Evolutionary conservation across 1,140 invertebrate species (phyloP).

Genomic region (Scaptomyza montana): DNA sequence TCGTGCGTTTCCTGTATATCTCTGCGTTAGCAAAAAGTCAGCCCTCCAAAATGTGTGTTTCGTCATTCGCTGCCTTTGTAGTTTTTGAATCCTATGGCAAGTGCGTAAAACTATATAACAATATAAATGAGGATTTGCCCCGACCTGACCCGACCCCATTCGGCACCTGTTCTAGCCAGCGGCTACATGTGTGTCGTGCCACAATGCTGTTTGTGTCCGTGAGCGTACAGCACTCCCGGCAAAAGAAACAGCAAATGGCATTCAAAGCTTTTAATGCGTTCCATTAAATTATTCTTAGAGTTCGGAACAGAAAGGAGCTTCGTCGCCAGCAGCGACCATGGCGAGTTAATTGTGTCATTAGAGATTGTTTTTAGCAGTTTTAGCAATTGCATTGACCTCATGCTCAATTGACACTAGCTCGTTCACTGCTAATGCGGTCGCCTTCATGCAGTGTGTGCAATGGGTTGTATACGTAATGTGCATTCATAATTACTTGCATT

Average conservation of each 20-base stretch:
- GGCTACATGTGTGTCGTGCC: constrained; percentile 15
- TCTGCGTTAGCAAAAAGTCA: no score
- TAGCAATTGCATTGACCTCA: constrained; percentile 12
- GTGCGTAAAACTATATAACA: constrained; percentile 30
- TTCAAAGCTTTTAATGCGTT: constrained; percentile 64
- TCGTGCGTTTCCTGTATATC: neutral
- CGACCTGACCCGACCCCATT: no score
- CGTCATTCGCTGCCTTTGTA: constrained; percentile 16
- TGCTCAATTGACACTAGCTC: constrained; percentile 7
- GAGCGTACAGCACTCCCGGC: neutral
- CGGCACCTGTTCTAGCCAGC: neutral
- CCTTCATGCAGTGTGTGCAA: constrained; percentile 18
- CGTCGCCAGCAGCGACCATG: constrained; percentile 26
- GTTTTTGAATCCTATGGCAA: constrained; percentile 4
- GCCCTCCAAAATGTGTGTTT: constrained; percentile 13
- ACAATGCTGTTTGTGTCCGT: constrained; percentile 50
- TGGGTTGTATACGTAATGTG: constrained; percentile 64
- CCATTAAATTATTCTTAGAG: constrained; percentile 32
- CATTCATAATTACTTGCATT: constrained; percentile 34
- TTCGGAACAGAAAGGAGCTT: no score
- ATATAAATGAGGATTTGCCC: neutral
- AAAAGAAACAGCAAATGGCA: constrained; percentile 10
- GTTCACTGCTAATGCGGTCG: neutral
- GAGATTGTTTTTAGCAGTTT: constrained; percentile 54
- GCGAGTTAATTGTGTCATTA: constrained; percentile 68